Conservation (phyloP, 2,797 vertebrate species). For the Periophthalmus magnuspinnatus region DNA sequence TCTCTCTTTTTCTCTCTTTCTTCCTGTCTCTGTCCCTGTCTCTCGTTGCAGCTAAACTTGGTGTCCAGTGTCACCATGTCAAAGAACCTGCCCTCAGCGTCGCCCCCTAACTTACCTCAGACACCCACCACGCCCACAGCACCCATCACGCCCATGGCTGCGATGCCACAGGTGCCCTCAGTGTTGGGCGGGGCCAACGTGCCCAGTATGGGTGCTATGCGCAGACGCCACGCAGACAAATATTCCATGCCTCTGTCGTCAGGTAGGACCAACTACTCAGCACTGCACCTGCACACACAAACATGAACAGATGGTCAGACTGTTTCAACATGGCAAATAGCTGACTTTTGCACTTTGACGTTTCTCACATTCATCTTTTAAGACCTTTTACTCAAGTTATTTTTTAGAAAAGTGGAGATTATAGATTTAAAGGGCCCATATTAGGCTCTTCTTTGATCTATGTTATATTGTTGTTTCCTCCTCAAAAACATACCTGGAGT, state of each 20-base stretch:
- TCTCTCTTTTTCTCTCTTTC: conserved; percentile 28
- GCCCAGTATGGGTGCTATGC: conserved; percentile 97
- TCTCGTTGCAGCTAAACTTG: conserved; percentile 89
- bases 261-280: conserved; percentile 83
- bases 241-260: conserved; percentile 98
- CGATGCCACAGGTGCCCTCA: conserved; percentile 97
- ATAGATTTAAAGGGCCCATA: no score
- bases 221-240: conserved; percentile 97
- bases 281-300: conserved; percentile 13
- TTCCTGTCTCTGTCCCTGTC: conserved; percentile 16
- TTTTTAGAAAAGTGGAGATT: neutral
- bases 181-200: conserved; percentile 96
- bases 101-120: conserved; percentile 98
- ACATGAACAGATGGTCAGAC: neutral
- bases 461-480: no score
- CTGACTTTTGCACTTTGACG: neutral
- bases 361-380: neutral
- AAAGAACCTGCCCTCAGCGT: conserved; percentile 95
- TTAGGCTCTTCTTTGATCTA: no score
- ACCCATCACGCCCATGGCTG: conserved; percentile 95
- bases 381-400: neutral
- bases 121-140: conserved; percentile 97
- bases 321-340: neutral
- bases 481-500: no score
- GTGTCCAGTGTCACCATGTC: conserved; percentile 99